Evolutionary conservation across 2,888 invertebrate genomes (phyloP).

Genomic region (Ophioninae sp.): DNA sequence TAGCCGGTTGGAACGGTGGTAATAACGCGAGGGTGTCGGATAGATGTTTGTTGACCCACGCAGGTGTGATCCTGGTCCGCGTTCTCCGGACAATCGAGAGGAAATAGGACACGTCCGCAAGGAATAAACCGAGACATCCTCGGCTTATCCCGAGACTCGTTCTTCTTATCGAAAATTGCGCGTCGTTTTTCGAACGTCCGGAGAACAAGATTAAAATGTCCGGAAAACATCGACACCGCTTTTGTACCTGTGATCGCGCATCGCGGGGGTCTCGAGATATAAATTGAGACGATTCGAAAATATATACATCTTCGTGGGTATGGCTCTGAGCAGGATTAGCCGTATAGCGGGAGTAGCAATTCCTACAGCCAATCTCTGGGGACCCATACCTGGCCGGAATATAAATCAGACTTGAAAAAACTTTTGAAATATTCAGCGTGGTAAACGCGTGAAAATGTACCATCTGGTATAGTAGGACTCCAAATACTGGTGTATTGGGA

Average conservation of each 20-base stretch:
- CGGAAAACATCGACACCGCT: constrained; percentile 10
- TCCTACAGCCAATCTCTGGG: too few species aligned
- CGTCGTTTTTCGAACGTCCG: constrained; percentile 44
- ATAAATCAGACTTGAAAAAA: too few species aligned
- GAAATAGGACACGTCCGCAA: constrained; percentile 9
- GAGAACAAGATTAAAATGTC: constrained; percentile 52
- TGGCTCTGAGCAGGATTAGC: too few species aligned
- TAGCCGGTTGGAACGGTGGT: neutral
- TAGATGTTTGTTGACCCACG: constrained; percentile 54
- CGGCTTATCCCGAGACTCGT: constrained; percentile 48
- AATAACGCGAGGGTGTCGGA: constrained; percentile 47
- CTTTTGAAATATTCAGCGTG: too few species aligned
- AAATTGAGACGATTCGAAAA: constrained; percentile 45
- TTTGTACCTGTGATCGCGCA: constrained; percentile 22
- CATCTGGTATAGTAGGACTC: too few species aligned
- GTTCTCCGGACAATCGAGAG: constrained; percentile 29
- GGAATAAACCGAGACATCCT: constrained; percentile 29
- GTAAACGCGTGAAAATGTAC: too few species aligned
- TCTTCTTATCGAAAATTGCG: constrained; percentile 51
- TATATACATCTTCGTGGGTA: constrained; percentile 1
- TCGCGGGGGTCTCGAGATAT: constrained; percentile 20
- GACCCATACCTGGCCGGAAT: too few species aligned
- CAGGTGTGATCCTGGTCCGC: constrained; percentile 21
- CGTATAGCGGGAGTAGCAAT: too few species aligned
- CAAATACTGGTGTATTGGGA: too few species aligned